Conservation (phyloP, 2,113 vertebrate species). For the Thunnus thynnus region DNA sequence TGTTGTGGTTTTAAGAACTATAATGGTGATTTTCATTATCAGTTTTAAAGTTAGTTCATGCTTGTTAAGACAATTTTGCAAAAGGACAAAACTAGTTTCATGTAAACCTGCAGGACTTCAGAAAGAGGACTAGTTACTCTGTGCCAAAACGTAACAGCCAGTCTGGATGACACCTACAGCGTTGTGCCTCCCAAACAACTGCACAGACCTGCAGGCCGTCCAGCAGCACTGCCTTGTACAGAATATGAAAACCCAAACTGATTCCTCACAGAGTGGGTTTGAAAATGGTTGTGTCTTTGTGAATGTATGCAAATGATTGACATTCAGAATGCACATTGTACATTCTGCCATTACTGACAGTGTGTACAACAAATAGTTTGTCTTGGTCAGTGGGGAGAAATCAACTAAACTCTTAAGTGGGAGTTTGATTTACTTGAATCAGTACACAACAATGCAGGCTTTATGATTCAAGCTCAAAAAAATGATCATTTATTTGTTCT, state of each 20-base stretch:
- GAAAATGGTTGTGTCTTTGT: neutral
- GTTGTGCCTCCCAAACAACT: neutral
- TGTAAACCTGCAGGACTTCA: neutral
- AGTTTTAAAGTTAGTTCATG: neutral
- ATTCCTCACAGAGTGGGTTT: neutral
- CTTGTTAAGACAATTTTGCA: neutral
- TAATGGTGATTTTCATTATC: constrained; percentile 8
- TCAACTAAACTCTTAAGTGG: neutral
- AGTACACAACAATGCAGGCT: neutral
- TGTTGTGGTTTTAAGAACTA: no score
- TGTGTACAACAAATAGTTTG: neutral
- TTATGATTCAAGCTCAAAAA: neutral
- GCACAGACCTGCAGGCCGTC: neutral
- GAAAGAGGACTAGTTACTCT: neutral
- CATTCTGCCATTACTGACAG: neutral
- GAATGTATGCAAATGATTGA: constrained; percentile 3
- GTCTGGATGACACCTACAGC: neutral
- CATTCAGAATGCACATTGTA: neutral
- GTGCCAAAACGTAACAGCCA: neutral
- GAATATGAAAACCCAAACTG: neutral
- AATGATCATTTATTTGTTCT: neutral
- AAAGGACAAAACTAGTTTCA: neutral
- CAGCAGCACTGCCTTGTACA: neutral
- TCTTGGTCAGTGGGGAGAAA: neutral
- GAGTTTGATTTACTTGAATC: constrained; percentile 17